Conservation (phyloP, 2,113 vertebrate genomes). For the Plectropomus leopardus region DNA sequence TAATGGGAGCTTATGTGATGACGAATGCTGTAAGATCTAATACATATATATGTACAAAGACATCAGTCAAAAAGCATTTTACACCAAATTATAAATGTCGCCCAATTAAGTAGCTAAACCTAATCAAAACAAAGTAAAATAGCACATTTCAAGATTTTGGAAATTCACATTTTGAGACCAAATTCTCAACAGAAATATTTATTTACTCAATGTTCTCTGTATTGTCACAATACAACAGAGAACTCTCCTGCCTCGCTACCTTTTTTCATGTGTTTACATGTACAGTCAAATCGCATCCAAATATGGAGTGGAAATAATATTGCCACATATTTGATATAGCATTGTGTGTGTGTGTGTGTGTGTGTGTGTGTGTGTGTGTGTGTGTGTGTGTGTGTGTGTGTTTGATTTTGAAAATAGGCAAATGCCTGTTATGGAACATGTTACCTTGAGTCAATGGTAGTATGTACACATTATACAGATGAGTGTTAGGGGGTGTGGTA, state of each 20-base stretch:
- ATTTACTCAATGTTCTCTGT: not conserved
- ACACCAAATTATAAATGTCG: no score
- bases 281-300: slow-evolving; percentile 70
- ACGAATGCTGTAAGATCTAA: no score
- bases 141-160: no score
- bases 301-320: not conserved
- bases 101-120: no score
- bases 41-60: no score
- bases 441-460: slow-evolving; percentile 1
- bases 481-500: no score
- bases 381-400: not conserved
- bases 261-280: slow-evolving; percentile 59
- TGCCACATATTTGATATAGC: not conserved
- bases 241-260: not conserved
- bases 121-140: no score
- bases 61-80: no score
- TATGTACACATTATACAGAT: not conserved
- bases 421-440: not conserved
- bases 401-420: not conserved
- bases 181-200: not conserved
- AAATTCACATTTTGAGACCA: no score
- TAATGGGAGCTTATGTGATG: no score
- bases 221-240: not conserved
- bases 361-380: not conserved
- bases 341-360: not conserved